Base-by-base conservation (phyloP, 2,113 vertebrate species). In the Corvus hawaiiensis region DNA sequence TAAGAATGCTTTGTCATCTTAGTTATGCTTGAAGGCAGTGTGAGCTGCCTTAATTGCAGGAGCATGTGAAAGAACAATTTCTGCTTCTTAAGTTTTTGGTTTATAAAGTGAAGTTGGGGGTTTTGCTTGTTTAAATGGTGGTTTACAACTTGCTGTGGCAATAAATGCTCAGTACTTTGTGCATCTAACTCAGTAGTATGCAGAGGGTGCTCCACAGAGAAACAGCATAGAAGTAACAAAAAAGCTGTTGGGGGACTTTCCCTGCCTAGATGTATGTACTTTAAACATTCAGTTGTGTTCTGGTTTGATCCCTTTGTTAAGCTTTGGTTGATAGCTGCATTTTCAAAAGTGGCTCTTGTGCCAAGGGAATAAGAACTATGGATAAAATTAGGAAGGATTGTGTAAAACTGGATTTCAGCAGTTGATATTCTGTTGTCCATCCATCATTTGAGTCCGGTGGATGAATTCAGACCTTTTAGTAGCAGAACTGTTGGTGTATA, bases 1-100 rank as follows among this genome's bases (percentile, higher is more conserved):
- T 99, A 97, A 99, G 99, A 86, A 72, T 37, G 27, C n/a, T 64
- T 93, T 58, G 1, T 78, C 37, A 10, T 69, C 30, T 82, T 41
- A 30, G 44, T 46, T 90, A 24, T 19, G 3, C n/a, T 67, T 69
- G 39, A 52, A 74, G 78, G 35, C 37, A 46, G 0, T 27, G 23
- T 41, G 24, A 28, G 4, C 22, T 87, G 33, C 39, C 24, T 48
- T 89, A 22, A 58, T 61, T 49, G 23, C 35, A 58, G 51, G 4
- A 56, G 51, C 39, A 17, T 9, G 20, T 62, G 44, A 33, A 75
- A 68, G 27, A 68, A 33, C 7, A 23, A 4, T 69, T 93, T 48
- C 52, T 79, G 33, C 3, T 67, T 20, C 22, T 4, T 19, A 43
- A 6, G 3, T 8, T 32, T 54, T 54, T 26, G 52, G 4, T 49